Evolutionary conservation across 1,140 invertebrate species (phyloP).

Genomic region (Trachymyrmex septentrionalis): DNA sequence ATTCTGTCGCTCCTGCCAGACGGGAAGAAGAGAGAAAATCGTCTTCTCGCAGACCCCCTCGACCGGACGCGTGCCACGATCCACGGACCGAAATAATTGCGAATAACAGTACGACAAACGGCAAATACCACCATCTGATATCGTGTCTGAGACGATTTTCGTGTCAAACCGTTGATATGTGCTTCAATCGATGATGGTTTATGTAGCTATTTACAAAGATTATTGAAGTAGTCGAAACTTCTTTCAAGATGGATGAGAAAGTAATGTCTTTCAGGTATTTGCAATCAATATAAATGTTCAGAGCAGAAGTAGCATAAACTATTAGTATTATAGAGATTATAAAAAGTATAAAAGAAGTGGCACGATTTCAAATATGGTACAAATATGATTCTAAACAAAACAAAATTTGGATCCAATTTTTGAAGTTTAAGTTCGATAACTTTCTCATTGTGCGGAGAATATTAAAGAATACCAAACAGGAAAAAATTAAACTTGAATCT

Average conservation of each 20-base stretch:
- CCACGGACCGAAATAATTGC: constrained; percentile 85
- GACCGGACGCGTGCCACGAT: constrained; percentile 83
- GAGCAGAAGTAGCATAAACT: neutral
- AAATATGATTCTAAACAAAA: too few species aligned
- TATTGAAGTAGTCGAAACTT: neutral
- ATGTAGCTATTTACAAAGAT: neutral
- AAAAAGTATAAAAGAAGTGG: neutral
- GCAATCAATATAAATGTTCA: neutral
- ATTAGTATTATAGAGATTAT: neutral
- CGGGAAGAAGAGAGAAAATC: constrained; percentile 29
- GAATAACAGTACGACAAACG: constrained; percentile 86
- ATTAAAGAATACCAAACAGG: too few species aligned
- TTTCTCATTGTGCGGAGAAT: too few species aligned
- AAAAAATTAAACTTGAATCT: too few species aligned
- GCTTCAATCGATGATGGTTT: neutral
- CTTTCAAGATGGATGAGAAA: neutral
- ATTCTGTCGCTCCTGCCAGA: constrained; percentile 46
- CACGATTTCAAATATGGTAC: too few species aligned
- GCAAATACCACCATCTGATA: constrained; percentile 79
- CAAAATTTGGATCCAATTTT: too few species aligned
- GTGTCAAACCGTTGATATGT: constrained; percentile 17
- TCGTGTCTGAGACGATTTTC: constrained; percentile 65
- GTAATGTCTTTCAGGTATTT: neutral
- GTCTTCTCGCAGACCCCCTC: constrained; percentile 72
- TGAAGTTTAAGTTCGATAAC: too few species aligned